phyloP scores from a whole-genome alignment of 2,888 invertebrate species.

The Drosophila infuscata region DNA sequence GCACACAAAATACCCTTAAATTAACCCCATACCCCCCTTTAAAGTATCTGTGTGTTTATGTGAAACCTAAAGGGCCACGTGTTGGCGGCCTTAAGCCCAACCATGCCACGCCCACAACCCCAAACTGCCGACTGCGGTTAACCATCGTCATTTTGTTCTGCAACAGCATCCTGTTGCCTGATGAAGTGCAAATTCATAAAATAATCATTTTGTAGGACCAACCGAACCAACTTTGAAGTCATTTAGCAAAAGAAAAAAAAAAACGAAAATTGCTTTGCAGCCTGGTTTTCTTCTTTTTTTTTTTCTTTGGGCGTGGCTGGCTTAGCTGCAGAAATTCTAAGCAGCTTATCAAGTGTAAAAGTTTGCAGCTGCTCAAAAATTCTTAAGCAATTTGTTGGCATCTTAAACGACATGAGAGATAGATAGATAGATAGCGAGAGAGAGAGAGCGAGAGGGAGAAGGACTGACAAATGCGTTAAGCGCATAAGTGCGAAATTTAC shows the following conservation, averaged over 20 bases:
- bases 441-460: background rate
- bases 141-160: conserved; percentile 49
- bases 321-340: conserved; percentile 6
- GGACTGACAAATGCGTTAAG: background rate
- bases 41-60: conserved; percentile 5
- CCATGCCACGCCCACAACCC: conserved; percentile 18
- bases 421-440: background rate
- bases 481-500: background rate
- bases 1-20: conserved; percentile 41
- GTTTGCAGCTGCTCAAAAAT: conserved; percentile 11
- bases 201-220: conserved; percentile 54
- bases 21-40: conserved; percentile 22
- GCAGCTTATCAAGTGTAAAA: conserved; percentile 28
- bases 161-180: conserved; percentile 29
- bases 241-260: conserved; percentile 14
- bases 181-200: conserved; percentile 67
- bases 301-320: conserved; percentile 3
- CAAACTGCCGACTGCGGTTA: conserved; percentile 46
- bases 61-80: conserved; percentile 12
- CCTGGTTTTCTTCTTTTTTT: background rate
- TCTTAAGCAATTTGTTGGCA: conserved; percentile 16
- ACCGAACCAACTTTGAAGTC: conserved; percentile 36
- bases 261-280: conserved; percentile 7
- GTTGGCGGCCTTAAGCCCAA: conserved; percentile 5
- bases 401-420: background rate